These are phyloP conservation scores for Gerosis bhagava DNA, from an alignment of 2,888 invertebrate species.

Conservation along the genomic window DNA sequence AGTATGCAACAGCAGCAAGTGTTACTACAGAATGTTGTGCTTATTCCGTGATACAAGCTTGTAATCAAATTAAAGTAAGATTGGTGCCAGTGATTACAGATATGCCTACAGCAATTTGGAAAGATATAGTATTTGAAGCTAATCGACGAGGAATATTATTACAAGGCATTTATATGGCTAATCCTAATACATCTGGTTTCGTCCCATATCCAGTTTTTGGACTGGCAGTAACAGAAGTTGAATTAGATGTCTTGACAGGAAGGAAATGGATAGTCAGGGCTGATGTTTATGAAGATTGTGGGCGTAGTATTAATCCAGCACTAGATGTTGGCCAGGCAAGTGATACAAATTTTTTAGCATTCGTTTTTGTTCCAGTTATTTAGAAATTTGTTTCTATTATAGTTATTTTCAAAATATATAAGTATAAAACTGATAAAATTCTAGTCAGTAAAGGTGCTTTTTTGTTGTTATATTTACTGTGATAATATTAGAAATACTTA, in stretches of 20 bases:
- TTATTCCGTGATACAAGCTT: constrained; percentile 78
- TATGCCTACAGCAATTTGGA: constrained; percentile 9
- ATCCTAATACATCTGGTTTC: constrained; percentile 46
- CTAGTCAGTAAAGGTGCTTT: too few species aligned
- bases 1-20: constrained; percentile 84
- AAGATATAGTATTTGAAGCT: constrained; percentile 45
- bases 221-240: constrained; percentile 45
- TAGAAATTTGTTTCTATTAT: too few species aligned
- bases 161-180: constrained; percentile 47
- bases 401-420: too few species aligned
- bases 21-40: constrained; percentile 83
- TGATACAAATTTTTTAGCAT: too few species aligned
- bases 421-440: too few species aligned
- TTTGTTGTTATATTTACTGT: too few species aligned
- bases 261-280: constrained; percentile 48
- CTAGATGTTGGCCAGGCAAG: constrained; percentile 21
- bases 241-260: constrained; percentile 50
- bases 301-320: constrained; percentile 21
- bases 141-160: constrained; percentile 44
- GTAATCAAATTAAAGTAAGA: constrained; percentile 57
- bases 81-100: constrained; percentile 4
- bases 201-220: constrained; percentile 45
- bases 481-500: too few species aligned
- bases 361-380: too few species aligned
- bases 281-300: constrained; percentile 43